A percentile compares a stretch with the other conserved stretches of the same genome.
phyloP scores from a whole-genome alignment of 2,888 invertebrate genomes.

The Tromatobia lineatoria region DNA sequence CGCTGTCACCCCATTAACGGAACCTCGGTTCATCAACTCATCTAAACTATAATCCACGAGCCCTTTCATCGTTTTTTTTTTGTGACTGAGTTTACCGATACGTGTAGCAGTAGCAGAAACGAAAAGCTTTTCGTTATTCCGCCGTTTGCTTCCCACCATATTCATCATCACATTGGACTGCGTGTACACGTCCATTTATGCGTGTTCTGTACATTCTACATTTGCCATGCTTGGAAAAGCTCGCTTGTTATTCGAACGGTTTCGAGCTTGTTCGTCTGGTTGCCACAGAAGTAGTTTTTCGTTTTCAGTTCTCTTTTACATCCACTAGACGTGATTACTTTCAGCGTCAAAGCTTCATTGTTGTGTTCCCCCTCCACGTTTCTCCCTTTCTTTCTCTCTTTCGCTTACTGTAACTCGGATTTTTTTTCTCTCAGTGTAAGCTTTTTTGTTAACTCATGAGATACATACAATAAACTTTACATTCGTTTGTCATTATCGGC shows the following conservation, averaged over 20 bases:
- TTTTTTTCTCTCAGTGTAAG: background rate
- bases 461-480: background rate
- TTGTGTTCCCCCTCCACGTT: conserved; percentile 16
- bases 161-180: conserved; percentile 36
- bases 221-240: conserved; percentile 38
- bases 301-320: conserved; percentile 35
- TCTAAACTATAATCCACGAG: conserved; percentile 15
- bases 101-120: background rate
- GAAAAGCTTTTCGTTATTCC: conserved; percentile 24
- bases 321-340: conserved; percentile 59
- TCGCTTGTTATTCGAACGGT: conserved; percentile 27
- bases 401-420: background rate
- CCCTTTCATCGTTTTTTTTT: conserved; percentile 14
- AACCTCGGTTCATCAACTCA: conserved; percentile 3
- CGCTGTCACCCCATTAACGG: background rate
- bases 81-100: conserved; percentile 20
- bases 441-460: background rate
- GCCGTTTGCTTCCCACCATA: conserved; percentile 30
- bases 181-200: conserved; percentile 43
- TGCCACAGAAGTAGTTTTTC: conserved; percentile 9
- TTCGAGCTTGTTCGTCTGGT: background rate
- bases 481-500: background rate
- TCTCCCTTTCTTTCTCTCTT: background rate
- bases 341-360: conserved; percentile 48
- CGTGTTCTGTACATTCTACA: conserved; percentile 30